Evolutionary conservation across 2,888 invertebrate genomes (phyloP), one percentile per base, ranked within the genome.

Genomic region (Axea sp.): DNA sequence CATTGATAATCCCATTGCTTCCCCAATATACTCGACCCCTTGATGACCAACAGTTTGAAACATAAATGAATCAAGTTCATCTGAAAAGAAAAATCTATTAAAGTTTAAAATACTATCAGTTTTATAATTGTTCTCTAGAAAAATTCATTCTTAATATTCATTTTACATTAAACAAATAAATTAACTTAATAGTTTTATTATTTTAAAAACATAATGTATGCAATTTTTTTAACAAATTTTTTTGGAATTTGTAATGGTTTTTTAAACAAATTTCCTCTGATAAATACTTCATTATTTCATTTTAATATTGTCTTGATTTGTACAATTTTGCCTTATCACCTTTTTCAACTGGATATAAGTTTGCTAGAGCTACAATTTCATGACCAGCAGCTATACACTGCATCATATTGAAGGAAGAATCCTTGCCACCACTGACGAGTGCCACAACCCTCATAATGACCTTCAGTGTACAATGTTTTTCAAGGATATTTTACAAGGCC

Each of bases 321-420:
- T n/a, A n/a, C n/a, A 30, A 22, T 22, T 9, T 75, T 1, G 37
- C 17, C 11, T 22, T 19, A 31, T 43, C 88, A 93, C 95, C 95
- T 92, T 92, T 93, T 88, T 90, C 92, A 87, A 91, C 91, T 74
- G 98, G 99, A 89, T 93, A 92, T 81, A 99, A 91, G 90, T 99
- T 99, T 79, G 98, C 99, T 85, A 99, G 90, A 28, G 98, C 99
- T 59, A 98, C 96, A 81, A 99, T 94, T 81, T 94, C 91, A 89
- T 99, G 99, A 49, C 98, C 98, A 86, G 97, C 96, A 80, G 94
- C 94, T 78, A 97, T 93, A 89, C 98, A 98, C 90, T 98, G 96
- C 94, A 99, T 94, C 95, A 99, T 95, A 88, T 98, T 99, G 90
- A 95, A 99, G 89, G 97, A 97, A 90, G 98, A 99, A 90, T 99